phyloP scores from a whole-genome alignment of 2,113 vertebrate species.

The Dromas ardeola region DNA sequence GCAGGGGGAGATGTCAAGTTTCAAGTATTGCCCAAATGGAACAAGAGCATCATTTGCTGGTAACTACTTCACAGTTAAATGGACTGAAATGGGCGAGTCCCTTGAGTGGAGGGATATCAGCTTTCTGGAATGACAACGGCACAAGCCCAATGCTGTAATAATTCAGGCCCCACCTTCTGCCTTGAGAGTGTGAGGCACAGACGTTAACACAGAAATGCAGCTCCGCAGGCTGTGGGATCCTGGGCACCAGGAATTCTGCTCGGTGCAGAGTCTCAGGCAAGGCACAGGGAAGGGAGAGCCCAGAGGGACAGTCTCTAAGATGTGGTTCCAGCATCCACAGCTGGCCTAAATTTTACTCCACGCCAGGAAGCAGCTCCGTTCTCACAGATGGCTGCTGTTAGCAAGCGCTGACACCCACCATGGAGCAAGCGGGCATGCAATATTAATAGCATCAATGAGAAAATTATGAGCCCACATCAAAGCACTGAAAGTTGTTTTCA shows the following conservation, averaged over 20 bases:
- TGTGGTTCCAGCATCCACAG: constrained; percentile 8
- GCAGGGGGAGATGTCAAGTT: neutral
- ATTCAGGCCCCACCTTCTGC: neutral
- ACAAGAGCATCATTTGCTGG: neutral
- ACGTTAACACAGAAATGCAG: neutral
- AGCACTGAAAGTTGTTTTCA: neutral
- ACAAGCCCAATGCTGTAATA: neutral
- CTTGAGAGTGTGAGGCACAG: neutral
- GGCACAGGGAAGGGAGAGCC: neutral
- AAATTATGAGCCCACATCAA: constrained; percentile 44
- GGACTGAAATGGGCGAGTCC: rapidly evolving
- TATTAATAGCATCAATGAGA: constrained; percentile 45
- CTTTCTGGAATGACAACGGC: neutral
- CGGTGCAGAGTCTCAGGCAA: neutral
- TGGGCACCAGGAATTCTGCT: neutral
- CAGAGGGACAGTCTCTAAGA: neutral
- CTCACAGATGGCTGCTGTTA: constrained; percentile 30
- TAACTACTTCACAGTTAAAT: neutral
- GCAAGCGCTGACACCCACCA: neutral
- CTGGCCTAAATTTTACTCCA: constrained; percentile 19
- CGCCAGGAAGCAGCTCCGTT: constrained; percentile 15
- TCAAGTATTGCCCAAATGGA: neutral
- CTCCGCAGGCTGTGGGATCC: neutral
- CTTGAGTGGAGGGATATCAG: neutral
- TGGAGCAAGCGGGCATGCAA: neutral